phyloP scores from a whole-genome alignment of 2,888 invertebrate genomes.

The Nomada fucata region DNA sequence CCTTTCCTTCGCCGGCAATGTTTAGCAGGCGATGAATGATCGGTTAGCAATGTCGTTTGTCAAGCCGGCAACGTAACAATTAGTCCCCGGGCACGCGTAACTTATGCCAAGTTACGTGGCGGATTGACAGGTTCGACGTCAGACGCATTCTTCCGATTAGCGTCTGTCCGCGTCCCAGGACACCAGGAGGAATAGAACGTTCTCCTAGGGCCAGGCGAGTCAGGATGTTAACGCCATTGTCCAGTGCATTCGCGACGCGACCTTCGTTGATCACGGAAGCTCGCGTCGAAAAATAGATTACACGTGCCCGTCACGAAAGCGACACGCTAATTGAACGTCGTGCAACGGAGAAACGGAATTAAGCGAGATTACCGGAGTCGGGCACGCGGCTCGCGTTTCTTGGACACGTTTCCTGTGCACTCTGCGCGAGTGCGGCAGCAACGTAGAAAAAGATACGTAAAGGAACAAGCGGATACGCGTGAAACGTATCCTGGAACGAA shows the following conservation, averaged over 20 bases:
- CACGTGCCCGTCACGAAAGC: constrained; percentile 49
- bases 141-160: not conserved
- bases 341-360: constrained; percentile 36
- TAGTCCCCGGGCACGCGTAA: no score
- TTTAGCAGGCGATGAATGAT: constrained; percentile 33
- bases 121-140: not conserved
- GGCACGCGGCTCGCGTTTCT: constrained; percentile 27
- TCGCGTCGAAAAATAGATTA: constrained; percentile 26
- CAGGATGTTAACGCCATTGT: constrained; percentile 8
- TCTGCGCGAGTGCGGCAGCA: not conserved
- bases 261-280: constrained; percentile 37
- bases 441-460: not conserved
- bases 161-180: not conserved
- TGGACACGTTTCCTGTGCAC: constrained; percentile 25
- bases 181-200: not conserved
- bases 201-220: not conserved
- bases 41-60: constrained; percentile 30
- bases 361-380: constrained; percentile 47
- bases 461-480: not conserved
- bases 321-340: constrained; percentile 42
- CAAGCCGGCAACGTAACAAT: not conserved
- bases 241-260: constrained; percentile 27
- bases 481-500: constrained; percentile 13
- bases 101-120: not conserved
- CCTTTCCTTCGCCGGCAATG: not conserved